Base-by-base conservation (phyloP, 2,113 vertebrate genomes). In the Nycticebus coucang region DNA sequence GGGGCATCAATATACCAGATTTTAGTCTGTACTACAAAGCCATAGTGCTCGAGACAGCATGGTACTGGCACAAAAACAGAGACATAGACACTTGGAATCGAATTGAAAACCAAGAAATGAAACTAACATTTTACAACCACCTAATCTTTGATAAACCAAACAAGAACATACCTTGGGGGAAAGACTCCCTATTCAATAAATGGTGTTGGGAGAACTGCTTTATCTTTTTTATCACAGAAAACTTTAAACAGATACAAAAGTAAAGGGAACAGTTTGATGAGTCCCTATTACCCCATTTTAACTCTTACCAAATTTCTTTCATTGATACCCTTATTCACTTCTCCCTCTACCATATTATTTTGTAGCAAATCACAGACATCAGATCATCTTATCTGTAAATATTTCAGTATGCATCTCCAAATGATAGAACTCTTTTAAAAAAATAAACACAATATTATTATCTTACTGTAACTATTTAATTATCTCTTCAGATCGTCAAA, bases 401-500 rank as follows among this genome's bases (percentile, higher is more conserved):
- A 60, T 62, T 91, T 85, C 19, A 59, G 55, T n/a, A 72, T 37
- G 28, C 8, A 37, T 35, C 24, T 83, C 55, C 30, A 82, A 92
- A 71, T 71, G 50, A 71, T 69, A 82, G 79, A 41, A 18, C 24
- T 62, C 35, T 77, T 71, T 90, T 33, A 53, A 35, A 85, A 80
- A 22, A 9, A 50, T 72, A 78, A 68, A 14, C 21, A 72, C 17
- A 57, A 28, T 75, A 69, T 17, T 60, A 30, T 92, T 57, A 57
- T 55, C 59, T 88, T 68, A 72, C 5, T 6, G 66, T 69, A 69
- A 69, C 66, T 37, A 41, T 22, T 74, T 30, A 88, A 64, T 72
- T 55, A 77, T 62, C 87, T 33, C 5, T 93, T 91, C 80, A 88
- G 19, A 96, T 93, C 21, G 69, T 87, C 22, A 35, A 93, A 93